A percentile compares a stretch with the other conserved stretches of the same genome.
Evolutionary conservation across 2,888 invertebrate genomes (phyloP).

Genomic region (Macrophya annulata): DNA sequence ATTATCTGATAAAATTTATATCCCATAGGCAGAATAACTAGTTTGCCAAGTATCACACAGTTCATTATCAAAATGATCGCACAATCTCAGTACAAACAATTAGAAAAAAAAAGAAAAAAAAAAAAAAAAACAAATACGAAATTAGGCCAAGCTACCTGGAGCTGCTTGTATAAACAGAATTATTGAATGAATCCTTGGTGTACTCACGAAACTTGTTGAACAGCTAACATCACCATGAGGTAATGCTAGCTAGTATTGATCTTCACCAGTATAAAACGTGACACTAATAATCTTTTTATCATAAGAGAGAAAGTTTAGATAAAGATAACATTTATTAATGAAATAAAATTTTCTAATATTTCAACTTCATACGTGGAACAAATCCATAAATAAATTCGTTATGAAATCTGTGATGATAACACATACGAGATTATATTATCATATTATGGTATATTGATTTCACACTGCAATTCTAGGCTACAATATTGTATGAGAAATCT

Average conservation of each 20-base stretch:
- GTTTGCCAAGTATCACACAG: neutral
- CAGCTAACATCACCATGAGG: conserved; percentile 67
- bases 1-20: neutral
- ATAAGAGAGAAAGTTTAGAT: neutral
- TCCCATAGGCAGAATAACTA: neutral
- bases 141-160: conserved; percentile 19
- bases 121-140: neutral
- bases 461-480: neutral
- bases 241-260: conserved; percentile 71
- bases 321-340: neutral
- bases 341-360: neutral
- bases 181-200: conserved; percentile 51
- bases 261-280: conserved; percentile 61
- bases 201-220: conserved; percentile 72
- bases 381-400: conserved; percentile 13
- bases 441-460: conserved; percentile 35
- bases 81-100: neutral
- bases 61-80: neutral
- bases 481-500: neutral
- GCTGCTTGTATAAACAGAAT: conserved; percentile 25
- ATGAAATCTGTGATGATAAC: conserved; percentile 23
- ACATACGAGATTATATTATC: conserved; percentile 18
- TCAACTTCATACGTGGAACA: neutral
- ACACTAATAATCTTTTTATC: neutral
- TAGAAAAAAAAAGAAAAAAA: neutral